Conservation (phyloP, 2,113 vertebrate species). For the Laticauda colubrina region DNA sequence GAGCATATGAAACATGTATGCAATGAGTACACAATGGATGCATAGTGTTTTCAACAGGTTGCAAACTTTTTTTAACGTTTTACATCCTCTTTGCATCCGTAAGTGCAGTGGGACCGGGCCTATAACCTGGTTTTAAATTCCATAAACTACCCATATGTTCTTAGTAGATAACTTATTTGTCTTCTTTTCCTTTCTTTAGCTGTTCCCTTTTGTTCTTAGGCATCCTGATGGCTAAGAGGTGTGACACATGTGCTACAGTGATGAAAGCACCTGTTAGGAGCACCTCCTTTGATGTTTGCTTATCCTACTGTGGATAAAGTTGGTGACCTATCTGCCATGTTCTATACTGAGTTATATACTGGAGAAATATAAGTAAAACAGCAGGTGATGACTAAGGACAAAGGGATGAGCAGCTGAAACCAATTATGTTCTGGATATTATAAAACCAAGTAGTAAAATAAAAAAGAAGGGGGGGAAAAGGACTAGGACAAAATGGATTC, state of each 20-base stretch:
- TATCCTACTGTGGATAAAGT: not conserved
- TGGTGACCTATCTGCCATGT: not conserved
- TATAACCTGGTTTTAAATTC: not conserved
- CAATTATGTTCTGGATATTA: constrained; percentile 66
- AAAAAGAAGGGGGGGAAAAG: constrained; percentile 33
- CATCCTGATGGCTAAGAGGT: not conserved
- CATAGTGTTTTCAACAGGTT: too few relatives aligned
- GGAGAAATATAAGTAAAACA: constrained; percentile 60
- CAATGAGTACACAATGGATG: too few relatives aligned
- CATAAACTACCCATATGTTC: too few relatives aligned
- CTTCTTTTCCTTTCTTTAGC: not conserved
- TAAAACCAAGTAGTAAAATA: constrained; percentile 48
- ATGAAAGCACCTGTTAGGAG: not conserved
- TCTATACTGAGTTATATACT: not conserved
- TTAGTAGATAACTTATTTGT: not conserved
- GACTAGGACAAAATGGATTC: constrained; percentile 57
- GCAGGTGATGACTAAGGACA: constrained; percentile 58
- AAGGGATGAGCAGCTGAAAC: constrained; percentile 53
- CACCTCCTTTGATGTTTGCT: not conserved
- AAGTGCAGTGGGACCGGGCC: too few relatives aligned
- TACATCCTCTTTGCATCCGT: too few relatives aligned
- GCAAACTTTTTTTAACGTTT: too few relatives aligned
- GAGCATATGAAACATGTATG: too few relatives aligned
- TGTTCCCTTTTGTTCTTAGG: not conserved
- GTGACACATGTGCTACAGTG: not conserved